Evolutionary conservation across 53 echinoderm and acorn worm genomes (phyloP), one percentile per base, ranked within the genome.

Genomic region (Echinarachnius parma): DNA sequence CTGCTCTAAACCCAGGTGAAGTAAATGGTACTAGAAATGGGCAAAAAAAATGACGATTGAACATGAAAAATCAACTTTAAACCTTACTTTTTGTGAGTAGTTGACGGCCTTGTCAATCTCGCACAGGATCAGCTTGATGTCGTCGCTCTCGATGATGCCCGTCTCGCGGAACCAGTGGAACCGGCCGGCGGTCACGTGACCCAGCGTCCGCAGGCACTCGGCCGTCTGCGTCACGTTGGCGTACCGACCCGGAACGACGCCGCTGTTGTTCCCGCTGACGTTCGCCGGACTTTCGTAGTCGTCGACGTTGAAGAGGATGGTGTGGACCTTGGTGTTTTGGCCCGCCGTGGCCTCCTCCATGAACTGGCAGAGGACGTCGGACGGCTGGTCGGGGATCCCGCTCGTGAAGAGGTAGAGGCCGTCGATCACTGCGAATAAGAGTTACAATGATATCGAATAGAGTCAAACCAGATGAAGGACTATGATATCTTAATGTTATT

Each of bases 61-160:
- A n/a, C n/a, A n/a, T n/a, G n/a, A n/a, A n/a, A n/a, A n/a, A n/a
- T n/a, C n/a, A n/a, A n/a, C n/a, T n/a, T n/a, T n/a, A n/a, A n/a
- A n/a, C n/a, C 65, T 75, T 21, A 96, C 96, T 87, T 96, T 96
- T 82, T 96, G 96, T 53, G 96, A 96, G 42, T 96, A 96, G 61
- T 96, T 96, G 33, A 96, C 96, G 52, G 96, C 96, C 49, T 92
- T 96, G 62, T 96, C 96, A 85, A 96, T 96, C 62, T 96, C 96
- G 46, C 87, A 79, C 63, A 96, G 78, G 9, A 96, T 85, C 8
- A 62, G 37, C 78, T 92, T 91, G 70, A 96, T 85, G 50, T 96
- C 96, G 27, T 96, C 96, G 21, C 96, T 91, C 81, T 96, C 96
- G 28, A 96, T 92, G 75, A 96, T 96, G 44, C 96, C 96, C 16